Percentiles rank a stretch among this genome's conserved stretches.
These are phyloP conservation scores for Pammene aurita DNA, from an alignment of 2,888 invertebrate species.

Conservation along the genomic window DNA sequence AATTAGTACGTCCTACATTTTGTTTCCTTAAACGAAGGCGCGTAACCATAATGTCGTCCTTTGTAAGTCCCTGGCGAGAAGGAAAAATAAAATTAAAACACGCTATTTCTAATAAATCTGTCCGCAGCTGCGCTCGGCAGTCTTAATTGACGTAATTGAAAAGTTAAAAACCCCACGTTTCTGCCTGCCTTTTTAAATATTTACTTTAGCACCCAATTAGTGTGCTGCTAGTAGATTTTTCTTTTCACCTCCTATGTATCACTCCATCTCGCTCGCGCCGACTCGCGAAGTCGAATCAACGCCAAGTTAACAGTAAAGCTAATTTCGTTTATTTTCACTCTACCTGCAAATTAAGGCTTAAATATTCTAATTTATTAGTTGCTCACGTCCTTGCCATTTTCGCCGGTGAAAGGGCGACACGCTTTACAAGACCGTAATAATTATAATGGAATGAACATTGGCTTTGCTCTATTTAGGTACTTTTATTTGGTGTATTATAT, in stretches of 20 bases:
- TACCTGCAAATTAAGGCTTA: constrained; percentile 58
- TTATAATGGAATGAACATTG: constrained; percentile 13
- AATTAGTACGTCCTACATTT: not conserved
- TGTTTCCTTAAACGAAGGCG: constrained; percentile 26
- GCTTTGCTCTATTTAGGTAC: not conserved
- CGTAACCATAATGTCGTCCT: constrained; percentile 29
- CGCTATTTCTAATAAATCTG: constrained; percentile 54
- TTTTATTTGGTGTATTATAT: constrained; percentile 2
- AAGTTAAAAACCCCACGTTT: constrained; percentile 73
- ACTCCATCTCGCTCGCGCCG: constrained; percentile 45
- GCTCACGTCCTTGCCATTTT: constrained; percentile 47
- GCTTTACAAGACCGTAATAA: constrained; percentile 28
- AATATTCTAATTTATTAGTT: constrained; percentile 61
- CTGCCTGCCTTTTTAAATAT: constrained; percentile 77
- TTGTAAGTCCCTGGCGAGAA: constrained; percentile 30
- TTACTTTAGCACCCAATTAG: constrained; percentile 80
- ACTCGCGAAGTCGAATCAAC: constrained; percentile 50
- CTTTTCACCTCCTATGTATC: constrained; percentile 54
- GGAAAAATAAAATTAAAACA: constrained; percentile 44
- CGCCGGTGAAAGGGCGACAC: constrained; percentile 34
- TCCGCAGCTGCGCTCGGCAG: constrained; percentile 58
- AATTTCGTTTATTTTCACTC: constrained; percentile 65
- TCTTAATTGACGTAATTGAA: constrained; percentile 78
- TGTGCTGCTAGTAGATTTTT: constrained; percentile 64
- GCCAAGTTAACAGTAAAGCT: constrained; percentile 55